Percentiles rank a stretch among this genome's conserved stretches.
Conservation (phyloP, 2,113 vertebrate genomes). For the Percina caprodes region DNA sequence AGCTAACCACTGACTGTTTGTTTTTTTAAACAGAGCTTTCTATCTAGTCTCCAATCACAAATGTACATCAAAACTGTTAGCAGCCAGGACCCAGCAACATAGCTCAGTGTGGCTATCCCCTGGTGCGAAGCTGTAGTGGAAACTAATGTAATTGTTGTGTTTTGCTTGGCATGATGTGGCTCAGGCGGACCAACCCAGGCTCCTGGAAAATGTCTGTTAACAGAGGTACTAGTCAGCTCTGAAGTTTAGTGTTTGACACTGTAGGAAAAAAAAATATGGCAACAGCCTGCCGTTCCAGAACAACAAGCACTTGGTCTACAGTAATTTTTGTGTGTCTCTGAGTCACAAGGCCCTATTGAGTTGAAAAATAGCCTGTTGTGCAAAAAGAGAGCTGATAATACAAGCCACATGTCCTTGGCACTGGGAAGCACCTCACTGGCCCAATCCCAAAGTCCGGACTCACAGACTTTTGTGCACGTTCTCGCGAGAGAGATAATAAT, state of each 20-base stretch:
- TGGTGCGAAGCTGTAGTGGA: neutral
- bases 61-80: neutral
- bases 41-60: too few species aligned
- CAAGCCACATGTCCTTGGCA: slow-evolving; percentile 46
- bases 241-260: neutral
- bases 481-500: too few species aligned
- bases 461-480: too few species aligned
- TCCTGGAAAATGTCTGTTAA: neutral
- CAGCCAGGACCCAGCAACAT: neutral
- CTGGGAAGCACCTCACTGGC: neutral
- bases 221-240: neutral
- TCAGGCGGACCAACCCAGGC: too few species aligned
- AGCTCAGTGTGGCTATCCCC: neutral
- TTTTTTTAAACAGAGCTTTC: too few species aligned
- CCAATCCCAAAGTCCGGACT: too few species aligned
- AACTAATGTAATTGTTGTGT: neutral
- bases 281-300: neutral
- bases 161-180: neutral
- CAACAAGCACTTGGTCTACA: slow-evolving; percentile 28
- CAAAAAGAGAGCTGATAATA: slow-evolving; percentile 56
- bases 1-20: too few species aligned
- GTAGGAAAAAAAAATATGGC: neutral
- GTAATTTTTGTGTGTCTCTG: slow-evolving; percentile 23
- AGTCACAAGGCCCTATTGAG: slow-evolving; percentile 55
- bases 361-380: slow-evolving; percentile 20